Conservation (phyloP, 2,797 vertebrate species). For the Echeneis naucrates region DNA sequence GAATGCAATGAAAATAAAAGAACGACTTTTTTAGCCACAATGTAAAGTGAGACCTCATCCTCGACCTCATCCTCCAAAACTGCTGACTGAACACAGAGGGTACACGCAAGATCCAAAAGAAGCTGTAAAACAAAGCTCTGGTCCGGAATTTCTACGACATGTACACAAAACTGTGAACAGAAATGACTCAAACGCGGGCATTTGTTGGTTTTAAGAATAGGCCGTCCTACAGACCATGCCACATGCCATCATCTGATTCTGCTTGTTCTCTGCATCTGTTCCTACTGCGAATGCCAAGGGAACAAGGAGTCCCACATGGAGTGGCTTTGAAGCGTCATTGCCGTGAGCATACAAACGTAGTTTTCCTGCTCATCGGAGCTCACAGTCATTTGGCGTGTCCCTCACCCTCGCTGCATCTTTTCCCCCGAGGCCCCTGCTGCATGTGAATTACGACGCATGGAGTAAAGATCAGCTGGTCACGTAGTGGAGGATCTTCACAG, state of each 20-base stretch:
- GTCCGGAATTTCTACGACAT: not conserved
- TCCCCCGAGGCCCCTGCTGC: conserved; percentile 32
- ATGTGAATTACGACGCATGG: conserved; percentile 32
- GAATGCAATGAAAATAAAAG: not conserved
- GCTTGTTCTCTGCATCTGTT: conserved; percentile 74
- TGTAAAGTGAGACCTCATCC: conserved; percentile 20
- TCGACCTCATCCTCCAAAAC: conserved; percentile 37
- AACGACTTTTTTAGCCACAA: conserved; percentile 16
- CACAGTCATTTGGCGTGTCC: conserved; percentile 40
- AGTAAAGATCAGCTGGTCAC: conserved; percentile 67
- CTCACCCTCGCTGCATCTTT: conserved; percentile 25
- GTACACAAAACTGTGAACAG: conserved; percentile 9
- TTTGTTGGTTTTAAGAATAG: conserved; percentile 46
- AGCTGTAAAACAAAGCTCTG: conserved; percentile 14
- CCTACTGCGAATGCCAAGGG: conserved; percentile 64
- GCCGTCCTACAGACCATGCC: conserved; percentile 49
- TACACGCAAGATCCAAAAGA: not conserved
- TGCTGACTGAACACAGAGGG: conserved; percentile 8
- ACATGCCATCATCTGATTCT: conserved; percentile 62
- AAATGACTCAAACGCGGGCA: conserved; percentile 11
- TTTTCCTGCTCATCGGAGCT: conserved; percentile 67
- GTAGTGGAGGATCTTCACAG: conserved; percentile 13
- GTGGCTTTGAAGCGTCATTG: conserved; percentile 66
- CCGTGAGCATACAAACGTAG: conserved; percentile 34
- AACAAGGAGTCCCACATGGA: conserved; percentile 66